Conservation (phyloP, 37 sponge, comb jelly and placozoan genomes). For the Theonella swinhoei region DNA sequence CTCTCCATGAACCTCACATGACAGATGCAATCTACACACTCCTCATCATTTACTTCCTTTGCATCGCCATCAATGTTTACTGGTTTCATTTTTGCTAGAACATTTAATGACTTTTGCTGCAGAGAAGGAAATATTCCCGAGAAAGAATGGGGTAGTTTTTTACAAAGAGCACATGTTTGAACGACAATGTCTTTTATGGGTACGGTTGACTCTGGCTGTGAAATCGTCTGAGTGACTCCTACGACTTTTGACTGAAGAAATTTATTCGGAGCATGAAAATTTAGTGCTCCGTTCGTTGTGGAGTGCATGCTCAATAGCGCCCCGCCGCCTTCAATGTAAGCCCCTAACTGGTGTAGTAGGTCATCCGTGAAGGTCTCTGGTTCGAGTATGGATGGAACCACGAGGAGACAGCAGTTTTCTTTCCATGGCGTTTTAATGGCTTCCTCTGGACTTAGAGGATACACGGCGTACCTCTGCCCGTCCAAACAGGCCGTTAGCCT, state of each 20-base stretch:
- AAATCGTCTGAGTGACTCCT: neutral
- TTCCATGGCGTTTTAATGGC: slow-evolving; percentile 47
- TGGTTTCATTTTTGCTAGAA: neutral
- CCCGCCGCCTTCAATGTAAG: slow-evolving; percentile 39
- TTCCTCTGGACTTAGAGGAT: slow-evolving; percentile 39
- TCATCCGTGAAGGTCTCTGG: slow-evolving; percentile 4
- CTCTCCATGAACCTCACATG: neutral
- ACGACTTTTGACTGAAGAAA: neutral
- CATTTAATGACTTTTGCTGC: neutral
- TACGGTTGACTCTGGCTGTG: neutral
- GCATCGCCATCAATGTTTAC: neutral
- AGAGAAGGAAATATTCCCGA: neutral
- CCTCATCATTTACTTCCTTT: neutral
- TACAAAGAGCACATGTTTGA: neutral
- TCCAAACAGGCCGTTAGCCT: slow-evolving; percentile 20
- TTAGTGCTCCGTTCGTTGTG: slow-evolving; percentile 25
- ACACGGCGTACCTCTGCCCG: slow-evolving; percentile 53
- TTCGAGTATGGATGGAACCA: slow-evolving; percentile 21
- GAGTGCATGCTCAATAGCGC: slow-evolving; percentile 45
- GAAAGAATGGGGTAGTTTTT: neutral
- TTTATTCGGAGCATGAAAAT: neutral
- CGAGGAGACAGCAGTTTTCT: slow-evolving; percentile 49
- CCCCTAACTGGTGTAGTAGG: slow-evolving; percentile 4
- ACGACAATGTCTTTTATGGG: neutral
- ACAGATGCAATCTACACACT: neutral